Percentiles rank a stretch among this genome's conserved stretches.
Conservation (phyloP, 2,888 invertebrate species). For the Mesorhabditis spiculigera region DNA sequence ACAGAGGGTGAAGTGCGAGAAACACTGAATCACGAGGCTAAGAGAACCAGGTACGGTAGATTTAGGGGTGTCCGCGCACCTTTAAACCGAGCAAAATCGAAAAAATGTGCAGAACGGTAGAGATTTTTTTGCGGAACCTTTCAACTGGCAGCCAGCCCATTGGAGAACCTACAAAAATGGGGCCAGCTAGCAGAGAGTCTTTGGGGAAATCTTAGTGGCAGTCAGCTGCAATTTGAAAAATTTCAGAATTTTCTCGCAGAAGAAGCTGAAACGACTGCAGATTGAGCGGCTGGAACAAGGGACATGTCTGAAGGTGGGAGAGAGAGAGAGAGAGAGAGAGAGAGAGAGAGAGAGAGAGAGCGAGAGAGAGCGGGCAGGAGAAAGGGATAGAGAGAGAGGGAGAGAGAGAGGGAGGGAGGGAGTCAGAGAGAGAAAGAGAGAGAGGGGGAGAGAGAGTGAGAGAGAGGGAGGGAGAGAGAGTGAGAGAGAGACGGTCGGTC, state of each 20-base stretch:
- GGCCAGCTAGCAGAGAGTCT: too few species aligned
- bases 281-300: conserved; percentile 48
- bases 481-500: not conserved
- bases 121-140: too few species aligned
- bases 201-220: not conserved
- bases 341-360: conserved; percentile 8
- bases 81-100: not conserved
- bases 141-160: too few species aligned
- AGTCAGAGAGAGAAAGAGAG: not conserved
- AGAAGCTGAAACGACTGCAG: conserved; percentile 49
- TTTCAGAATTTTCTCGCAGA: conserved; percentile 22
- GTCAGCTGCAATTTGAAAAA: not conserved
- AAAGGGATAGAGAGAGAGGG: not conserved
- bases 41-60: conserved; percentile 11
- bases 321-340: not conserved
- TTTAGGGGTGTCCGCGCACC: not conserved
- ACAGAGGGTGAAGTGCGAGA: conserved; percentile 54
- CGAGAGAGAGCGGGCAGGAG: not conserved
- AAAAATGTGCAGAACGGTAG: too few species aligned
- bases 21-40: conserved; percentile 41
- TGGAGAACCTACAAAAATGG: too few species aligned
- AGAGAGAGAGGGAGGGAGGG: not conserved
- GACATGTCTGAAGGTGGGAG: conserved; percentile 30
- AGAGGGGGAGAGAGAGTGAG: not conserved
- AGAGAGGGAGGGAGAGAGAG: too few species aligned